Evolutionary conservation across 2,797 vertebrate genomes (phyloP), one percentile per base, ranked within the genome.

Genomic region (Thaleichthys pacificus): DNA sequence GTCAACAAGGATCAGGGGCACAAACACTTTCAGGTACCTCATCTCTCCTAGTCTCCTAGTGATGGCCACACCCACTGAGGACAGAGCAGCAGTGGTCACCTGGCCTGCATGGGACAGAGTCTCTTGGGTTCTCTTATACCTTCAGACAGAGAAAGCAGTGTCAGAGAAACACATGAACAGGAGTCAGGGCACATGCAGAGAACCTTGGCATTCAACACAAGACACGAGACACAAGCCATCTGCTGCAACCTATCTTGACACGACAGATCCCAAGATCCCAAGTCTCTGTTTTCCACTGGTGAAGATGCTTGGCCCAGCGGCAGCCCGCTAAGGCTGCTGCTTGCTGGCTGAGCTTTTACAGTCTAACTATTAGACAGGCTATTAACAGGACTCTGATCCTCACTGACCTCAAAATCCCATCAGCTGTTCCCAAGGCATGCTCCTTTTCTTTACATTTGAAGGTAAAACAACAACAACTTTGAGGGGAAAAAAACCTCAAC

Each of bases 121-220:
- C 77, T 98, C 97, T 82, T 96, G 95, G 74, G 97, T 98, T 87
- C 95, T 98, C 91, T 95, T 91, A 47, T 96, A 98, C 57, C 98
- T 99, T 76, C 15, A 77, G 15, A 80, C 11, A 70, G 35, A 68
- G 8, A 54, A 3, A 11, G 66, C 35, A 14, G 3, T 22, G 22
- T 22, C 35, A 66, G 35, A 49, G 64, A 15, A 64, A 62, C 58
- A 61, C 24, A 22, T 24, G 24, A 22, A 22, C 58, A 61, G 58
- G 58, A 61, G 58, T 28, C 58, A 61, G 22, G 22, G 22, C 58
- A 24, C 21, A 61, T 61, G 58, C 58, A 24, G 58, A 24, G 58
- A 26, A 26, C 21, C 42, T 47, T 61, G 51, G 32, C 51, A n/a
- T n/a, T 17, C 51, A 17, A 54, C 51, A 54, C 51, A 38, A 65